Evolutionary conservation across 2,888 invertebrate species (phyloP).

Genomic region (Encarsia formosa): DNA sequence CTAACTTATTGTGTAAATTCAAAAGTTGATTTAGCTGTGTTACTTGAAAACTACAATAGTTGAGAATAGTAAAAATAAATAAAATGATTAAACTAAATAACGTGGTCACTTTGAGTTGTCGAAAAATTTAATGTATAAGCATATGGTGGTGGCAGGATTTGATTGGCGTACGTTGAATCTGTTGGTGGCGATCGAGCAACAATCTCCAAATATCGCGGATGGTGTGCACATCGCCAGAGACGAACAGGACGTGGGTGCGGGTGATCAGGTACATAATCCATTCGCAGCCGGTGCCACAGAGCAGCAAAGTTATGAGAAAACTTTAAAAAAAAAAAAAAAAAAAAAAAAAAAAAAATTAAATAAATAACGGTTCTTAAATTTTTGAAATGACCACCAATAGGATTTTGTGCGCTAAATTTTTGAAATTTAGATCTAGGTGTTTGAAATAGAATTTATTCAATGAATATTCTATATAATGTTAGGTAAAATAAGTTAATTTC

Average conservation of each 20-base stretch:
- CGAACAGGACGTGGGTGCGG: slow-evolving; percentile 92
- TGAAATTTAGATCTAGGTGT: too few relatives aligned
- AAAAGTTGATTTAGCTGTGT: too few relatives aligned
- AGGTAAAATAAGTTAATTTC: too few relatives aligned
- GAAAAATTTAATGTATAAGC: slow-evolving; percentile 43
- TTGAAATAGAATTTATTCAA: too few relatives aligned
- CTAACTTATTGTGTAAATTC: too few relatives aligned
- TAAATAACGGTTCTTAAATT: slow-evolving; percentile 10
- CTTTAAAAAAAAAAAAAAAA: too few relatives aligned
- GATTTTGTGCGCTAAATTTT: too few relatives aligned
- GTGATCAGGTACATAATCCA: slow-evolving; percentile 82
- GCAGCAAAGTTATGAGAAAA: slow-evolving; percentile 41
- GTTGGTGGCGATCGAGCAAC: slow-evolving; percentile 95
- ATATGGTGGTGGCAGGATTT: slow-evolving; percentile 72
- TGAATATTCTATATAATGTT: too few relatives aligned
- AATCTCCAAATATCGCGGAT: slow-evolving; percentile 90
- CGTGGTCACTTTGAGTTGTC: too few relatives aligned
- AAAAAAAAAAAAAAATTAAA: slow-evolving; percentile 13
- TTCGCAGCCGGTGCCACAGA: slow-evolving; percentile 49
- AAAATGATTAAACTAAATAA: slow-evolving; percentile 24
- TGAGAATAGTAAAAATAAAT: slow-evolving; percentile 4
- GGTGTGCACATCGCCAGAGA: slow-evolving; percentile 87
- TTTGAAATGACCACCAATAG: slow-evolving; percentile 17
- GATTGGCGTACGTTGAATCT: slow-evolving; percentile 99
- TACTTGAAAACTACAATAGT: not conserved